phyloP scores from a whole-genome alignment of 2,888 invertebrate species.

The Ennomos quercinarius region DNA sequence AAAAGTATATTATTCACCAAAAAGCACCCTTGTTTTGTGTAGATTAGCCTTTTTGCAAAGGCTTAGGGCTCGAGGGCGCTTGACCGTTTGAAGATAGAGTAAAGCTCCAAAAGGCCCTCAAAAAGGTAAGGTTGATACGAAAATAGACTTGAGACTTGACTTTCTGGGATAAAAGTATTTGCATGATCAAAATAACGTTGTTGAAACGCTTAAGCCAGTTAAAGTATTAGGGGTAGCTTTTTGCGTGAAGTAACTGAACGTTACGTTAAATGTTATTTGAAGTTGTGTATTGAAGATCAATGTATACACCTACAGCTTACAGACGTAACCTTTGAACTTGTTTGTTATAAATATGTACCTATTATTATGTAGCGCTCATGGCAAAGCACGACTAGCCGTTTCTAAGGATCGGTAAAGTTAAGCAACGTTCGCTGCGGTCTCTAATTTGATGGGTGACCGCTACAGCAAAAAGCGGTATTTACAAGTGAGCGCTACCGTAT shows the following conservation, averaged over 20 bases:
- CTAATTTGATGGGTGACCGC: too few species aligned
- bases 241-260: not conserved
- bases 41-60: constrained; percentile 33
- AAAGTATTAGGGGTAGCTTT: constrained; percentile 1
- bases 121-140: constrained; percentile 14
- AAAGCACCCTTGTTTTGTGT: constrained; percentile 32
- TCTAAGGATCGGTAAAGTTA: too few species aligned
- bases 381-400: too few species aligned
- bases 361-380: too few species aligned
- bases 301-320: too few species aligned
- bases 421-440: too few species aligned
- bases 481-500: too few species aligned
- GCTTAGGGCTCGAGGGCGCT: constrained; percentile 21
- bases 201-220: constrained; percentile 3
- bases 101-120: constrained; percentile 12
- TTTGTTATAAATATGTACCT: too few species aligned
- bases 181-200: constrained; percentile 20
- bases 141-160: constrained; percentile 20
- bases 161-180: constrained; percentile 23
- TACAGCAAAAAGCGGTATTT: too few species aligned
- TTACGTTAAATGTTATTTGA: not conserved
- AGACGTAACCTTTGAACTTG: too few species aligned
- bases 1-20: constrained; percentile 23
- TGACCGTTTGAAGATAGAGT: constrained; percentile 25
- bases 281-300: not conserved